Base-by-base conservation (phyloP, 2,113 vertebrate genomes). In the Myocastor coypus region DNA sequence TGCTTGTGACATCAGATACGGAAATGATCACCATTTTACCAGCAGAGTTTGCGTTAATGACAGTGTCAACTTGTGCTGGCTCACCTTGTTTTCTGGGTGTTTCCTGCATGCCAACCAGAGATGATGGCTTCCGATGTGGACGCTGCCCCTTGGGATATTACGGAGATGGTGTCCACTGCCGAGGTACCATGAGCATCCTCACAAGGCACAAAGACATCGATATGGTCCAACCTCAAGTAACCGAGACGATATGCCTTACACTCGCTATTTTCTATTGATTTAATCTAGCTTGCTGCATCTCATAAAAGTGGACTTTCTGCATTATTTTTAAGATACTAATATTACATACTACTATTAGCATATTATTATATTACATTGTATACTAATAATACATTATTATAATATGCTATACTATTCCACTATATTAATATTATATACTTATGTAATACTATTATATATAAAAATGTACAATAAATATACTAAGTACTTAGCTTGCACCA, bases 31-130 rank as follows among this genome's bases (percentile, higher is more conserved):
- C 97, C 89, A 9, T 82, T 86, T 92, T 92, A 86, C 95, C 97
- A 34, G 96, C 98, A 97, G 92, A 88, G 22, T 80, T 88, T 83
- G 22, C 50, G 0, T 94, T 94, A 75, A 75, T 96, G 57, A 91
- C 87, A 90, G 73, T 20, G 20, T 85, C 95, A 73, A 98, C 97
- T 40, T 99, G 99, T 84, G 94, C 97, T 0, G 97, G 98, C 89
- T 98, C 98, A 6, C 98, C 98, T n/a, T 99, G 99, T 97, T 99
- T 99, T 96, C 98, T 98, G 5, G 99, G 98, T 0, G 99, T 99
- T 78, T 88, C 97, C 73, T 99, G 99, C 98, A 97, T 99, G 87
- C 96, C 98, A 89, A 96, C 89, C 24, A 63, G 14, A 0, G 95
- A 98, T 20, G 98, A 98, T 78, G 97, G 96, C 12, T 97, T 98